phyloP scores from a whole-genome alignment of 2,113 vertebrate species.

The Antechinus stuartii region DNA sequence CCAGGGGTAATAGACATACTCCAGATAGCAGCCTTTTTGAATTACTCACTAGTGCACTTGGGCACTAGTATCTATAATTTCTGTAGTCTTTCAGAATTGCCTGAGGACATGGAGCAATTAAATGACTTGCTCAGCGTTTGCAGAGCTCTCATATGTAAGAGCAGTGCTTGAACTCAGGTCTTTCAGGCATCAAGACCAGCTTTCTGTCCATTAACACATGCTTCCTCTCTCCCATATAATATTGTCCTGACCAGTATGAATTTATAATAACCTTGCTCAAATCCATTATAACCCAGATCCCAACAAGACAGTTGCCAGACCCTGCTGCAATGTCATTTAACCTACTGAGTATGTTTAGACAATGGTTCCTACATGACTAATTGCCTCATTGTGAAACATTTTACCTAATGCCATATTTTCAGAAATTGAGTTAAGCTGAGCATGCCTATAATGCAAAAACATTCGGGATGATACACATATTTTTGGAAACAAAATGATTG shows the following conservation, averaged over 20 bases:
- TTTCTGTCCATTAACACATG: neutral
- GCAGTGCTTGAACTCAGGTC: neutral
- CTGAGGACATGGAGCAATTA: neutral
- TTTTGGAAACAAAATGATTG: rapidly evolving
- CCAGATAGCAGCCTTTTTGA: neutral
- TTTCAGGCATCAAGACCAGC: neutral
- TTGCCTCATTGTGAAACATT: neutral
- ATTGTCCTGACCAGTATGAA: neutral
- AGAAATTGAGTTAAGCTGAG: neutral
- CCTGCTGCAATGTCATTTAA: neutral
- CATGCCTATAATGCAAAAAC: neutral
- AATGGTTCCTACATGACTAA: neutral
- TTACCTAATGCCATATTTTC: neutral
- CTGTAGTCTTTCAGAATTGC: neutral
- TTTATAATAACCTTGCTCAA: neutral
- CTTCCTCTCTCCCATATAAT: neutral
- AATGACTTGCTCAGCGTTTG: neutral
- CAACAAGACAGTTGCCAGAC: neutral
- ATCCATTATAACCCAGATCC: neutral
- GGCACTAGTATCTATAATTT: neutral
- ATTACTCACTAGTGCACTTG: neutral
- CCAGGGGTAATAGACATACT: neutral
- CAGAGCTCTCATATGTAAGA: neutral
- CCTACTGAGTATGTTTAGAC: neutral
- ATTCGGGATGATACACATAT: neutral